These are phyloP conservation scores for Lepidostoma basale DNA, from an alignment of 1,140 invertebrate genomes.

Conservation along the genomic window DNA sequence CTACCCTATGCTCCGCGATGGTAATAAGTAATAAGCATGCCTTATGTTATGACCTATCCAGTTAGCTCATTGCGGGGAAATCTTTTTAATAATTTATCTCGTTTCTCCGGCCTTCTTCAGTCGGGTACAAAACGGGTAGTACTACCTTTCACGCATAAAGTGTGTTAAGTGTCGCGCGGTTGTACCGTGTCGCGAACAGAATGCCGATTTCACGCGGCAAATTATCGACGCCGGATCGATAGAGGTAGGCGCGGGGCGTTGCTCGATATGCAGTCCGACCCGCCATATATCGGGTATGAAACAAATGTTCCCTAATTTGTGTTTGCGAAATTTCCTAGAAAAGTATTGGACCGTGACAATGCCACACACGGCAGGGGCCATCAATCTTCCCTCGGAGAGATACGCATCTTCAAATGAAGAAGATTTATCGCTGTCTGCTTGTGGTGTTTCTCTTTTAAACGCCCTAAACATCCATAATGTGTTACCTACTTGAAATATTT, in stretches of 20 bases:
- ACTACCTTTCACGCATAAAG: no score
- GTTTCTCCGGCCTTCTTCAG: no score
- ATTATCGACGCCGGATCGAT: conserved; percentile 23
- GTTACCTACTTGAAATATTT: conserved; percentile 6
- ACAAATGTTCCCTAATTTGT: conserved; percentile 30
- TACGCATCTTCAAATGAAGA: conserved; percentile 18
- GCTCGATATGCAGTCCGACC: no score
- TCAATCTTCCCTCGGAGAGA: conserved; percentile 22
- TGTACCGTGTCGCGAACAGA: not conserved
- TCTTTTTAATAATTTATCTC: no score
- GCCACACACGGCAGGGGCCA: conserved; percentile 4
- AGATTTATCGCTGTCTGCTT: conserved; percentile 16
- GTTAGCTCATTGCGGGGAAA: no score
- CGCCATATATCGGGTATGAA: not conserved
- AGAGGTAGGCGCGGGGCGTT: not conserved
- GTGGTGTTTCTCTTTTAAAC: conserved; percentile 3
- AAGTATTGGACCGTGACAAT: conserved; percentile 17
- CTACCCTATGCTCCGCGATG: not conserved
- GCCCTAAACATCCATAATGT: not conserved
- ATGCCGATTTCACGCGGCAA: conserved; percentile 21
- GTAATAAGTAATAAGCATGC: no score
- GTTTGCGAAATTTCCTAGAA: conserved; percentile 27
- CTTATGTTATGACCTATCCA: no score
- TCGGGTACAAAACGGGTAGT: no score
- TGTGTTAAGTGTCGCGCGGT: conserved; percentile 1